A percentile compares a stretch with the other conserved stretches of the same genome.
These are phyloP conservation scores for Acipenser transmontanus DNA, from an alignment of 2,797 vertebrate species.

Conservation along the genomic window DNA sequence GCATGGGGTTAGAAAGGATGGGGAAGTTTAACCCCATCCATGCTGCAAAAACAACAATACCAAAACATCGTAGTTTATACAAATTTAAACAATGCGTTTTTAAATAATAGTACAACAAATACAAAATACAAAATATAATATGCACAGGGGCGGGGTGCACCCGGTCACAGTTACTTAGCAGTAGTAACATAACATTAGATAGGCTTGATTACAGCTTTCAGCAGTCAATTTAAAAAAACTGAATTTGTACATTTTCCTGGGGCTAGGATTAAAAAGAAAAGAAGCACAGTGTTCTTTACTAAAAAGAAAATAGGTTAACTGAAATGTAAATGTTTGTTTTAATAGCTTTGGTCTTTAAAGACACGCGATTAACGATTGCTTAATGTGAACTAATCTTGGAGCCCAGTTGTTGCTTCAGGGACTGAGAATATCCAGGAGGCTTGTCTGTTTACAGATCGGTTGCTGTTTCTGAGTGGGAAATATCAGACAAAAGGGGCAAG, in stretches of 20 bases:
- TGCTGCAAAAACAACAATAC: too few species aligned
- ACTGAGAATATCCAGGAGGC: neutral
- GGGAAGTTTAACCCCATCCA: too few species aligned
- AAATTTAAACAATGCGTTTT: too few species aligned
- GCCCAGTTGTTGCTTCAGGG: neutral
- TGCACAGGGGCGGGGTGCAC: too few species aligned
- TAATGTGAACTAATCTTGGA: neutral
- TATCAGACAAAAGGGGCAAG: neutral
- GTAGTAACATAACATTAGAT: neutral
- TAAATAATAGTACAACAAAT: too few species aligned
- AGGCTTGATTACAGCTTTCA: slow-evolving; percentile 3
- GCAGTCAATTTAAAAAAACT: neutral
- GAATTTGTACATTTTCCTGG: neutral
- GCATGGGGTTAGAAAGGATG: too few species aligned
- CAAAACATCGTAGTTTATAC: too few species aligned
- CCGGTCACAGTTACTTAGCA: too few species aligned
- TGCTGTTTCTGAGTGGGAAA: neutral
- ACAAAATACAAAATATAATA: too few species aligned
- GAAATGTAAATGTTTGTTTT: neutral
- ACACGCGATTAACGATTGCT: slow-evolving; percentile 6
- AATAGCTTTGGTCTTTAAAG: neutral
- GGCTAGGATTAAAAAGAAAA: neutral
- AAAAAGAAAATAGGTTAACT: neutral
- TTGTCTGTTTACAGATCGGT: slow-evolving; percentile 12
- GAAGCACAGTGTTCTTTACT: neutral